Base-by-base conservation (phyloP, 2,888 invertebrate genomes). In the Cheilosia soror region DNA sequence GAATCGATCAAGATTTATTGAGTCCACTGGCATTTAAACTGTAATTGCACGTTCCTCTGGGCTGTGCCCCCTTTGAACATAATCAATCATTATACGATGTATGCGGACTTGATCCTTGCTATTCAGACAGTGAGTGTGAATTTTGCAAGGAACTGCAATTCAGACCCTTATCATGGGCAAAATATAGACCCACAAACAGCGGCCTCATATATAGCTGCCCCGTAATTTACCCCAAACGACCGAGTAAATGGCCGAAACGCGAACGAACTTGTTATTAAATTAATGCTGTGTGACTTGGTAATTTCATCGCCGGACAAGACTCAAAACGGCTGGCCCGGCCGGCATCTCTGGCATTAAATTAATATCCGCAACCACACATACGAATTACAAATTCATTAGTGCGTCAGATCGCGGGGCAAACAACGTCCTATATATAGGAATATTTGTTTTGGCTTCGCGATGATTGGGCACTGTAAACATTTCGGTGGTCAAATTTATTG, bases 301-400 rank as follows among this genome's bases (percentile, higher is more conserved):
- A 55, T 82, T 76, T 77, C 40, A 31, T 3, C n/a, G 37, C 9
- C 37, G 13, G 47, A 31, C 71, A 51, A n/a, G 44, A 29, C 40
- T 71, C 58, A 29, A 44, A 71, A 63, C 57, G 53, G 58, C 27
- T 20, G 20, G 20, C 20, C 20, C 20, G 2, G 20, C 2, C 20
- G 20, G 71, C 55, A 58, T 44, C 9, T 40, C 31, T 37, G 29
- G 13, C 40, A 62, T 68, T 62, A 82, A 77, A 71, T 49, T 57
- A 72, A 72, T 77, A 72, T 55, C 72, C 40, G n/a, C 60, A 15
- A 15, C 15, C 11, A 9, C 25, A 33, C 60, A 65, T 65, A 57
- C n/a, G 55, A 77, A 77, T 66, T 77, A 82, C 82, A 55, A 82
- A 82, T 77, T 82, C 77, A 82, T 82, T 82, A 77, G 78, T 72